A percentile compares a stretch with the other conserved stretches of the same genome.
These are phyloP conservation scores for Zosterops pallidus DNA, from an alignment of 2,113 vertebrate species.

Conservation along the genomic window DNA sequence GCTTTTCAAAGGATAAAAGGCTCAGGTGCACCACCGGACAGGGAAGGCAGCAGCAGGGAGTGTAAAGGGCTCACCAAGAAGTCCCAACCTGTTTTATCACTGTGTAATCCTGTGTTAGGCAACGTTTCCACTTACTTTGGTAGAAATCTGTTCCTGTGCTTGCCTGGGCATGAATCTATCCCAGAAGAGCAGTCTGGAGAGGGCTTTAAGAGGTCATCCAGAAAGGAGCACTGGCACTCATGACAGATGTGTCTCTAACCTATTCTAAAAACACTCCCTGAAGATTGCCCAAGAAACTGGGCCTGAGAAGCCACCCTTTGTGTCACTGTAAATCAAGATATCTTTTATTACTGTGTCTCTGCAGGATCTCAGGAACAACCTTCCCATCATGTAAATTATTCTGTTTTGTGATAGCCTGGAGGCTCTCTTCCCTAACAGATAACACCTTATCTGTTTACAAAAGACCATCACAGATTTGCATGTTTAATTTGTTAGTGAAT, in stretches of 20 bases:
- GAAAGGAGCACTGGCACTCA: background rate
- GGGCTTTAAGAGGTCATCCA: background rate
- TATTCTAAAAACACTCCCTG: background rate
- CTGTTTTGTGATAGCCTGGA: background rate
- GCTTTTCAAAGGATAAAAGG: background rate
- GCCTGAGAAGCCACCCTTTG: background rate
- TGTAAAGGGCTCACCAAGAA: background rate
- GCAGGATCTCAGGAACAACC: background rate
- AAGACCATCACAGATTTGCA: background rate
- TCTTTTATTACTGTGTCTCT: background rate
- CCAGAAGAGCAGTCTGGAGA: background rate
- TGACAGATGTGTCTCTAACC: background rate
- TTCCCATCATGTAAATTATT: background rate
- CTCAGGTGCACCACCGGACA: background rate
- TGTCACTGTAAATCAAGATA: background rate
- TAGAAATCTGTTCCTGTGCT: background rate
- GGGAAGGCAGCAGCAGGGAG: background rate
- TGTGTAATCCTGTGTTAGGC: background rate
- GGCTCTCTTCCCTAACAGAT: background rate
- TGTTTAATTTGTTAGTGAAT: conserved; percentile 1
- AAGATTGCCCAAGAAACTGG: background rate
- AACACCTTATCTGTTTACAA: conserved; percentile 9
- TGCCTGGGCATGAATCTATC: background rate
- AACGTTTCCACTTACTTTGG: background rate
- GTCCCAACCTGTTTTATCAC: fast-evolving